These are phyloP conservation scores for Callospermophilus lateralis DNA, from an alignment of 2,113 vertebrate genomes.

Conservation along the genomic window DNA sequence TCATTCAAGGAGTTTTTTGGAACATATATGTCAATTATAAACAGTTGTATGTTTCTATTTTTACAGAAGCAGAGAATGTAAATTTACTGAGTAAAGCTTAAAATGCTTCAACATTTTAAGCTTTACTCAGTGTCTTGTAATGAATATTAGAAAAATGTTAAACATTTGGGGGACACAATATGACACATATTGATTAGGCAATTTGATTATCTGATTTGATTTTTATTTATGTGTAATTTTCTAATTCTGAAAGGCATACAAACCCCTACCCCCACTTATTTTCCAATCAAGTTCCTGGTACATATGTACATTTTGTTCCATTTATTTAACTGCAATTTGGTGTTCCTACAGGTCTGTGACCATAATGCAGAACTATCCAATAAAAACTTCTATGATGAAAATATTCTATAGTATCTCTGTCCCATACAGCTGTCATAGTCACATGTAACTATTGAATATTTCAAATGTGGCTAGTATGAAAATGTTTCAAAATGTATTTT, in stretches of 20 bases:
- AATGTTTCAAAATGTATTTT: background rate
- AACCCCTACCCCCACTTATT: background rate
- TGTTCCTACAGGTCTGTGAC: background rate
- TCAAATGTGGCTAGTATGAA: background rate
- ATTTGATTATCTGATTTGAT: background rate
- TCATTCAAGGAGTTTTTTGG: background rate
- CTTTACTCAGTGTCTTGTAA: background rate
- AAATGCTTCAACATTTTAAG: background rate
- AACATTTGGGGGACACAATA: background rate
- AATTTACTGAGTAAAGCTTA: too few species aligned
- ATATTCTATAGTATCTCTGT: rapidly evolving
- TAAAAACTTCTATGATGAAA: background rate
- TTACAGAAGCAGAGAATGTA: background rate
- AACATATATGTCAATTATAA: background rate
- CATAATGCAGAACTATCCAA: background rate
- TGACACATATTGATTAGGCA: background rate
- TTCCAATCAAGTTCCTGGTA: background rate
- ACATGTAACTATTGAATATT: background rate
- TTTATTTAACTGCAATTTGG: background rate
- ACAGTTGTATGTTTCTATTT: background rate
- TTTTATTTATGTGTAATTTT: background rate
- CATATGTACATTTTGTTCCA: background rate
- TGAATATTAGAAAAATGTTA: background rate
- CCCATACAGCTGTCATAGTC: background rate
- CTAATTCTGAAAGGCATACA: background rate